Conservation (phyloP, 2,113 vertebrate species). For the Tiliqua scincoides region DNA sequence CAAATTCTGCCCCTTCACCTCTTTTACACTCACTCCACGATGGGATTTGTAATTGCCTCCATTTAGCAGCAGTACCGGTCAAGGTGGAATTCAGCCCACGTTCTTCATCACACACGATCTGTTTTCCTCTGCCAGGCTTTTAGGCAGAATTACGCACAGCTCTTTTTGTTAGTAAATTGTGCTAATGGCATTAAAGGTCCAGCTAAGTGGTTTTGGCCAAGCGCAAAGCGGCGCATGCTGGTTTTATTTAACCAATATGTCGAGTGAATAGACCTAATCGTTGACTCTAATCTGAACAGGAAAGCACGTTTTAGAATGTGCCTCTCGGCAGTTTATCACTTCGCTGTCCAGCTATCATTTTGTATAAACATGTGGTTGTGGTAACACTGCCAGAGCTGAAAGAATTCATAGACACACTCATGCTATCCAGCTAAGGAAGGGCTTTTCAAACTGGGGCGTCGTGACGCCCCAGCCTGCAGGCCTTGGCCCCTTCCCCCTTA, state of each 20-base stretch:
- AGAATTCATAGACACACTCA: too few species aligned
- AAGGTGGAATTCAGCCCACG: rapidly evolving
- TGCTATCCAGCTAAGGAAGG: too few species aligned
- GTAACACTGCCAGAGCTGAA: neutral
- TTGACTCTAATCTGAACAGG: conserved; percentile 21
- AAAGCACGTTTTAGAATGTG: conserved; percentile 42
- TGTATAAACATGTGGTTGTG: neutral
- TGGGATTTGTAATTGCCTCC: neutral
- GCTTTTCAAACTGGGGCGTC: too few species aligned
- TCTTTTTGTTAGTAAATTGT: conserved; percentile 48
- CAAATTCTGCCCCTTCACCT: neutral
- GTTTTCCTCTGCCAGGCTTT: conserved; percentile 26
- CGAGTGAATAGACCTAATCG: conserved; percentile 32
- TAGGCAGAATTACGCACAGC: conserved; percentile 11
- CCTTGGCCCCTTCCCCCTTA: too few species aligned
- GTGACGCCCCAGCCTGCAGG: too few species aligned
- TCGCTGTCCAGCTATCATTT: neutral
- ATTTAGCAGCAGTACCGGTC: neutral
- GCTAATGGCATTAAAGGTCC: conserved; percentile 30
- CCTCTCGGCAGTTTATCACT: neutral
- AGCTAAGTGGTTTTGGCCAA: conserved; percentile 27
- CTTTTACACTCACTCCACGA: too few species aligned
- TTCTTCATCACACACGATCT: conserved; percentile 19
- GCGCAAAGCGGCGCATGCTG: neutral
- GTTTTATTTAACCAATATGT: conserved; percentile 6